phyloP scores from a whole-genome alignment of 2,888 invertebrate species.

The Torymus tubicola region DNA sequence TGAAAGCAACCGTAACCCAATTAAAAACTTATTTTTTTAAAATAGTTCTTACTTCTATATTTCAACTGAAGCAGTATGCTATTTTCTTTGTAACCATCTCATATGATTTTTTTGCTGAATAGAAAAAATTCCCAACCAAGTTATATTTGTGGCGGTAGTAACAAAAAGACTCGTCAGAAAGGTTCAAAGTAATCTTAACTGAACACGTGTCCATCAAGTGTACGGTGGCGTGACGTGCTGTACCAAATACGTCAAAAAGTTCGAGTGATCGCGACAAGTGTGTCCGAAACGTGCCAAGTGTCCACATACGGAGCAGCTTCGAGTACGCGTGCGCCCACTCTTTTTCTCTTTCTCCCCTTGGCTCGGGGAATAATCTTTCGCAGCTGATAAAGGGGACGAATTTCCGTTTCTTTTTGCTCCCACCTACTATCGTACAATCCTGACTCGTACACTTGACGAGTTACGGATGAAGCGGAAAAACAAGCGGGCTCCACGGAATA shows the following conservation, averaged over 20 bases:
- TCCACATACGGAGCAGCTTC: neutral
- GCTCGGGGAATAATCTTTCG: neutral
- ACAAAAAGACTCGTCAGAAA: slow-evolving; percentile 16
- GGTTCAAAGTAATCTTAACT: neutral
- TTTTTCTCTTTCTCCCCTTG: neutral
- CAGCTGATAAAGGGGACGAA: neutral
- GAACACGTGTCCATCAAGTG: slow-evolving; percentile 42
- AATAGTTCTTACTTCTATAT: no score
- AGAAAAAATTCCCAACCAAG: neutral
- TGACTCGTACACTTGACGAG: no score
- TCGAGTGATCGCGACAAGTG: slow-evolving; percentile 1
- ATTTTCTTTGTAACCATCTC: neutral
- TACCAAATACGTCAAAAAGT: slow-evolving; percentile 14
- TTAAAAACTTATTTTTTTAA: no score
- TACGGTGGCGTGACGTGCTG: neutral
- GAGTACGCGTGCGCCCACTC: neutral
- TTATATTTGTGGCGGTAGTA: neutral
- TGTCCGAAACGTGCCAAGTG: slow-evolving; percentile 47
- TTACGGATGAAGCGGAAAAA: slow-evolving; percentile 15
- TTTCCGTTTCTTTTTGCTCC: neutral
- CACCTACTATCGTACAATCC: no score
- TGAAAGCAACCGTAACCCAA: no score
- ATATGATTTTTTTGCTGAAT: slow-evolving; percentile 1
- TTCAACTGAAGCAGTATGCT: no score
- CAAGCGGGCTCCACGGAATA: neutral